phyloP scores from a whole-genome alignment of 1,140 invertebrate genomes.

The Zophobas morio region DNA sequence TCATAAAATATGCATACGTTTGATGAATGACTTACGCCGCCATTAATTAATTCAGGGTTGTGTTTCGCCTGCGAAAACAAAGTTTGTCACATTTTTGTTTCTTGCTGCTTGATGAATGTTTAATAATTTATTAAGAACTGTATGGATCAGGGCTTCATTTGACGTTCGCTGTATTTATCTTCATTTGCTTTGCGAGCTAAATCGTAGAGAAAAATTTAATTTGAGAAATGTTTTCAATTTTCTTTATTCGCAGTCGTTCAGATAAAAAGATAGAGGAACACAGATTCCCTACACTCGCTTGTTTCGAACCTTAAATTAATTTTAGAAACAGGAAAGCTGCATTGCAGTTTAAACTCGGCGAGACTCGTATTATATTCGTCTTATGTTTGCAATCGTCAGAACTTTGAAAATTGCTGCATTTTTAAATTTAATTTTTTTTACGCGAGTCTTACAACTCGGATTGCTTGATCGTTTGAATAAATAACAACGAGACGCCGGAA shows the following conservation, averaged over 20 bases:
- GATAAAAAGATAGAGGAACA: constrained; percentile 34
- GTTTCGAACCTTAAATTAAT: constrained; percentile 12
- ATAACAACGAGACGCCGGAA: no score
- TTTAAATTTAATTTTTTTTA: no score
- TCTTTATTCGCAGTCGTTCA: constrained; percentile 9
- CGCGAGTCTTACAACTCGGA: no score
- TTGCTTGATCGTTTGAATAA: no score
- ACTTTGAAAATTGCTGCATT: no score
- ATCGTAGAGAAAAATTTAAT: constrained; percentile 24
- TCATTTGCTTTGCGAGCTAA: constrained; percentile 15
- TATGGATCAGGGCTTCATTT: background rate
- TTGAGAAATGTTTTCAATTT: constrained; percentile 36
- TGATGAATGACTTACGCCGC: no score
- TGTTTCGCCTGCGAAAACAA: background rate
- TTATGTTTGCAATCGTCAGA: no score
- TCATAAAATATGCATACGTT: no score
- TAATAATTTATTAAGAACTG: constrained; percentile 5
- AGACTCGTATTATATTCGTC: no score
- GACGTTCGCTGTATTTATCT: constrained; percentile 16
- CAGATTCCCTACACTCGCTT: constrained; percentile 10
- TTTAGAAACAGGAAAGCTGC: background rate
- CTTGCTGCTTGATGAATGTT: background rate
- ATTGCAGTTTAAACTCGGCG: no score
- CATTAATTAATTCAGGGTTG: background rate
- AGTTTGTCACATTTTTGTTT: constrained; percentile 8